Conservation (phyloP, 2,797 vertebrate genomes). For the Tarsius wallacei region DNA sequence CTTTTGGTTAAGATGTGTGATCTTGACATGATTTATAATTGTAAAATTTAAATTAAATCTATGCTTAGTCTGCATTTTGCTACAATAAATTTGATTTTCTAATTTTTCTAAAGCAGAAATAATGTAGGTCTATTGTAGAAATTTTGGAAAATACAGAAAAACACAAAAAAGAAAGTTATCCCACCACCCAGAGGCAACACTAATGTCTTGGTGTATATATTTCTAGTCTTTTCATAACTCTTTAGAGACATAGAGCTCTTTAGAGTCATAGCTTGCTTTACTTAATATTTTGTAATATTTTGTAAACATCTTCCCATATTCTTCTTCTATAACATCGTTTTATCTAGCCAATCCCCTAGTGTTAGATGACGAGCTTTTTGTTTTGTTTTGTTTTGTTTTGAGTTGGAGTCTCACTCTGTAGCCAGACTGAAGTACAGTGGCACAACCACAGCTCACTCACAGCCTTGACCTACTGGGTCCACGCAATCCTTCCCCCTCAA, state of each 20-base stretch:
- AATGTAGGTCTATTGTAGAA: not conserved
- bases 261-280: not conserved
- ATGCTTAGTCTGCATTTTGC: not conserved
- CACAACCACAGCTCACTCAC: too few relatives aligned
- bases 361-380: not conserved
- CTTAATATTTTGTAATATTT: conserved; percentile 32
- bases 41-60: not conserved
- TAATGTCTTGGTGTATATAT: not conserved
- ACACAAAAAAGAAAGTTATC: not conserved
- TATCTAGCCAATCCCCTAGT: not conserved
- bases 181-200: not conserved
- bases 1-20: not conserved
- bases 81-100: conserved; percentile 22
- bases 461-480: too few relatives aligned
- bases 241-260: too few relatives aligned
- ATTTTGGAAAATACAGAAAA: conserved; percentile 10
- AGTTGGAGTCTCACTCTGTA: too few relatives aligned
- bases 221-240: not conserved
- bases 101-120: conserved; percentile 38
- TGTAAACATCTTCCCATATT: not conserved
- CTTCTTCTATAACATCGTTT: not conserved
- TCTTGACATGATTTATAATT: not conserved
- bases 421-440: too few relatives aligned
- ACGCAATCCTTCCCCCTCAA: too few relatives aligned
- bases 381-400: too few relatives aligned